Conservation (phyloP, 2,113 vertebrate genomes). For the Sapayoa aenigma region DNA sequence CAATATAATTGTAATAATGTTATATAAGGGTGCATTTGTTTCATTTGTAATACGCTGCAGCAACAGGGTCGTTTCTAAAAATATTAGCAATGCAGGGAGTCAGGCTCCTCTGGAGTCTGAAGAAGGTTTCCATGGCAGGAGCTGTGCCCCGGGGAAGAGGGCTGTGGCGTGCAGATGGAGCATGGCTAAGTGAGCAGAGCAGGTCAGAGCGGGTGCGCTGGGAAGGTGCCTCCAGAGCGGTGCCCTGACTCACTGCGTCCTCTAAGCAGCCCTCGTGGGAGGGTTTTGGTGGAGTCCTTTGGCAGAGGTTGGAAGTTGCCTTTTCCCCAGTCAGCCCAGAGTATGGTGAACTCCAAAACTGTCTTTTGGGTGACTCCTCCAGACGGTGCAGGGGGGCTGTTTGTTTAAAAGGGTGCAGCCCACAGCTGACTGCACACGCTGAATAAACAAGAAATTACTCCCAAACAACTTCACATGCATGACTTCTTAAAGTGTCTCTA, state of each 20-base stretch:
- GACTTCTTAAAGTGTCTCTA: neutral
- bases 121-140: neutral
- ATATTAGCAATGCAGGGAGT: rapidly evolving
- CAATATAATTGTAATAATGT: neutral
- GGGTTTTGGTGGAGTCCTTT: neutral
- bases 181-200: neutral
- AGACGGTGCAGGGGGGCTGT: rapidly evolving
- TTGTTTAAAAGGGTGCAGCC: neutral
- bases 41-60: neutral
- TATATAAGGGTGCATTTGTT: neutral
- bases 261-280: rapidly evolving
- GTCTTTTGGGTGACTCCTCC: neutral
- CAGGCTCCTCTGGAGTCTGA: neutral
- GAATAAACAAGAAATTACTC: neutral
- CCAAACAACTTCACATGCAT: neutral
- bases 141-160: neutral
- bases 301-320: neutral
- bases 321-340: rapidly evolving
- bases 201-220: neutral
- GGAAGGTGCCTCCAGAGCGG: neutral
- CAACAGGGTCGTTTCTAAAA: neutral
- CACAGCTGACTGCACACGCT: neutral
- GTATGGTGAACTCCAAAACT: neutral
- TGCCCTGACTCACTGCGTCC: neutral
- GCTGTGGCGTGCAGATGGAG: neutral